A percentile compares a stretch with the other conserved stretches of the same genome.
These are phyloP conservation scores for Astyanax mexicanus DNA, from an alignment of 2,797 vertebrate species.

Conservation along the genomic window DNA sequence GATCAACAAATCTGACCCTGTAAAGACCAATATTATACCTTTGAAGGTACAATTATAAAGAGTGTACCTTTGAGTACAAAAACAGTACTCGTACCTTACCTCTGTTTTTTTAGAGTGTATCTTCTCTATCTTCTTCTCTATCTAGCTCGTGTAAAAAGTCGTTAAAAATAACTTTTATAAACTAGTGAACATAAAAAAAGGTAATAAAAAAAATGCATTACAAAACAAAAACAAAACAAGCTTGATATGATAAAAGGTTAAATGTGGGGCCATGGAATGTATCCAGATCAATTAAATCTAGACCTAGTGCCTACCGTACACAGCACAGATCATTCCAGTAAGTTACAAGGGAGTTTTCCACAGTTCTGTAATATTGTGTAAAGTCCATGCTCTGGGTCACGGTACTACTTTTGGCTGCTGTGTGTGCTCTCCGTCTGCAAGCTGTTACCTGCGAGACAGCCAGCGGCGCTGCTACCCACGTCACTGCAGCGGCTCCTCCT, in stretches of 20 bases:
- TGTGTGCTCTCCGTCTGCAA: constrained; percentile 45
- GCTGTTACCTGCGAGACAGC: constrained; percentile 58
- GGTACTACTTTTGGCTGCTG: neutral
- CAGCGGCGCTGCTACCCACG: constrained; percentile 33
- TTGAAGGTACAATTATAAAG: too few relatives aligned
- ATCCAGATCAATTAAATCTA: neutral
- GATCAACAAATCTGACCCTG: too few relatives aligned
- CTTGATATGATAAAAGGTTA: neutral
- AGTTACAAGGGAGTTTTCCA: neutral
- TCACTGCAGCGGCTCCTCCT: constrained; percentile 41
- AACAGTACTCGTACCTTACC: too few relatives aligned
- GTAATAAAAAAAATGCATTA: neutral
- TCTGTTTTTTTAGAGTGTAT: too few relatives aligned
- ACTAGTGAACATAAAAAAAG: neutral
- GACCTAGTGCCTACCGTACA: neutral
- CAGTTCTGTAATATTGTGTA: constrained; percentile 34
- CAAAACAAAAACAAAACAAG: too few relatives aligned
- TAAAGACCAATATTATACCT: too few relatives aligned
- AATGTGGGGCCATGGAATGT: neutral
- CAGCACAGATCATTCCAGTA: neutral
- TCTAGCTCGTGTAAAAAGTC: too few relatives aligned
- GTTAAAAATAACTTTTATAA: too few relatives aligned
- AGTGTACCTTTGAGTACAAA: too few relatives aligned
- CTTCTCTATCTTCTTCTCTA: too few relatives aligned
- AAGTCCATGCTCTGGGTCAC: neutral